Evolutionary conservation across 2,888 invertebrate genomes (phyloP).

Genomic region (Drosophila birchii): DNA sequence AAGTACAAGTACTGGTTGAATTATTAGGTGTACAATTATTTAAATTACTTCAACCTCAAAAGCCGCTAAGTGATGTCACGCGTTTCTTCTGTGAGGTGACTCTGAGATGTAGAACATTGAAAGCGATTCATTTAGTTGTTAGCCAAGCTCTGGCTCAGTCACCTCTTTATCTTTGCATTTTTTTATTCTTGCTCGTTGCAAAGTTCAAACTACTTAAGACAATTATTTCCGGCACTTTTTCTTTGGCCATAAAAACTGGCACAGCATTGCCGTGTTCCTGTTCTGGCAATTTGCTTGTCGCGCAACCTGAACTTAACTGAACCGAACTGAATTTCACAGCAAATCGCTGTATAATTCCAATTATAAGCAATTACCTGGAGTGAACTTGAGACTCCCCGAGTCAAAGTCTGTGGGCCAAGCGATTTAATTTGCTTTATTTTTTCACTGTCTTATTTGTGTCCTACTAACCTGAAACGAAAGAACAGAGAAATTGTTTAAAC

Average conservation of each 20-base stretch:
- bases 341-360: conserved; percentile 73
- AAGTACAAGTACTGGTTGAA: conserved; percentile 28
- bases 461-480: conserved; percentile 54
- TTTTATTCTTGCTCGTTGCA: conserved; percentile 27
- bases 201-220: conserved; percentile 78
- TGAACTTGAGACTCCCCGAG: conserved; percentile 65
- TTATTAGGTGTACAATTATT: conserved; percentile 23
- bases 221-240: conserved; percentile 80
- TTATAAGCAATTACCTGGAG: conserved; percentile 68
- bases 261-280: conserved; percentile 43
- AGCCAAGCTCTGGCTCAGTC: conserved; percentile 16
- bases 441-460: conserved; percentile 25
- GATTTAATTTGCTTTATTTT: conserved; percentile 8
- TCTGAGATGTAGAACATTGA: conserved; percentile 28
- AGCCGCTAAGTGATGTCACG: conserved; percentile 30
- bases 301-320: conserved; percentile 27
- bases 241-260: conserved; percentile 61
- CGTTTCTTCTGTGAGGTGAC: conserved; percentile 15
- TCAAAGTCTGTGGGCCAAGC: conserved; percentile 50
- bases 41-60: conserved; percentile 32
- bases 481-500: conserved; percentile 52
- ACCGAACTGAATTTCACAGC: conserved; percentile 67
- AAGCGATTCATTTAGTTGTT: conserved; percentile 45
- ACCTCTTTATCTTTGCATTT: conserved; percentile 1
- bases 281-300: conserved; percentile 57